Conservation (phyloP, 2,888 invertebrate genomes). For the Gibbula magus region DNA sequence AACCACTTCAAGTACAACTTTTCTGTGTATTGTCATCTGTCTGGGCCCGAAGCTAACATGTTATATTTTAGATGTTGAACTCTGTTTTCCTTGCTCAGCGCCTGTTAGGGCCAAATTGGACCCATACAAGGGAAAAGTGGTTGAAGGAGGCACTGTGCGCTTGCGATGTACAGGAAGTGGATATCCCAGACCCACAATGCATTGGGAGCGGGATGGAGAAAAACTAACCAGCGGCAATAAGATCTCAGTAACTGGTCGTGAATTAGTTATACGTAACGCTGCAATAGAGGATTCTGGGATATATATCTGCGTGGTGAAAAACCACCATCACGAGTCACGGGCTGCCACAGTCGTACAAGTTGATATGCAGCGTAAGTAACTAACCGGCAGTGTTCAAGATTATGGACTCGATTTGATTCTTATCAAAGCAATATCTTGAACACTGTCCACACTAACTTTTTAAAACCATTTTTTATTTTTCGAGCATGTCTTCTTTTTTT, state of each 20-base stretch:
- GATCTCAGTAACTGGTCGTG: slow-evolving; percentile 49
- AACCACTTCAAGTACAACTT: too few species aligned
- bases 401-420: too few species aligned
- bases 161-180: slow-evolving; percentile 65
- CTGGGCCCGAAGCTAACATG: too few species aligned
- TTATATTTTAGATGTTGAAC: neutral
- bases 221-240: slow-evolving; percentile 48
- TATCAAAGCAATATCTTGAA: too few species aligned
- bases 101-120: slow-evolving; percentile 59
- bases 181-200: slow-evolving; percentile 58
- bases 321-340: slow-evolving; percentile 52
- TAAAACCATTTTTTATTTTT: neutral
- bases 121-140: slow-evolving; percentile 53
- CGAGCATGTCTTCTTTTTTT: neutral
- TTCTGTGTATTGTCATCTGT: too few species aligned
- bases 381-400: neutral
- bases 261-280: slow-evolving; percentile 58
- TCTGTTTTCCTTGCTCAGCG: slow-evolving; percentile 46
- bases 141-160: slow-evolving; percentile 62
- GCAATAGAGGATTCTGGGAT: slow-evolving; percentile 64
- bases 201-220: slow-evolving; percentile 62
- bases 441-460: too few species aligned
- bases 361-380: slow-evolving; percentile 57
- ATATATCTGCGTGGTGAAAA: slow-evolving; percentile 67
- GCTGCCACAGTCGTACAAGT: slow-evolving; percentile 62